These are phyloP conservation scores for Lepidocolaptes lacrymiger DNA, from an alignment of 2,797 vertebrate genomes.

Conservation along the genomic window DNA sequence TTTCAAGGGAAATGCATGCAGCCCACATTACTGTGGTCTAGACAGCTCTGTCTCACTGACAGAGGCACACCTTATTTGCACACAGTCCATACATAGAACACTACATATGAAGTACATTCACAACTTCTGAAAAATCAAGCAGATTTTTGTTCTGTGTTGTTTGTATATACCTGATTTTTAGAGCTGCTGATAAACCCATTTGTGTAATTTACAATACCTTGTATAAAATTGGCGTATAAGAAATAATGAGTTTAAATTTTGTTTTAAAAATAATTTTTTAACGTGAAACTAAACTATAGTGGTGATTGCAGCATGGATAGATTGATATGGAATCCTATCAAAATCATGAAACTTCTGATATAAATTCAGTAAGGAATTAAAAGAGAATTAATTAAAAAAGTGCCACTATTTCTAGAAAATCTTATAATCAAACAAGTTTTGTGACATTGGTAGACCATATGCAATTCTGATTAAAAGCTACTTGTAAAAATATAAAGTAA, in stretches of 20 bases:
- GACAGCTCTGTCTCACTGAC: neutral
- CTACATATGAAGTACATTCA: neutral
- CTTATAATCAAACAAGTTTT: neutral
- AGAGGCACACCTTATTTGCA: neutral
- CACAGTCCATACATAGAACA: neutral
- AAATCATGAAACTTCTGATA: neutral
- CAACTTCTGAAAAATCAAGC: neutral
- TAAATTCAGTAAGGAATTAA: neutral
- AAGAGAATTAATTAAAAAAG: neutral
- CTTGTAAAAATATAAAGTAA: neutral
- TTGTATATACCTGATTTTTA: neutral
- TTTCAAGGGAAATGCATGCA: constrained; percentile 7
- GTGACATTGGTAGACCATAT: neutral
- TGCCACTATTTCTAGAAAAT: neutral
- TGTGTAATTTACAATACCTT: neutral
- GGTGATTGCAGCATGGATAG: neutral
- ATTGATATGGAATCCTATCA: neutral
- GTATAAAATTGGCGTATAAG: neutral
- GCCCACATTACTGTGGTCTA: neutral
- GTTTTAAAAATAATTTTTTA: neutral
- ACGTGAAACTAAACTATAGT: neutral
- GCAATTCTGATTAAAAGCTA: neutral
- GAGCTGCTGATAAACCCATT: neutral
- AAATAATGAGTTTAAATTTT: neutral
- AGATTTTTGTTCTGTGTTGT: neutral